These are phyloP conservation scores for Diadophis punctatus DNA, from an alignment of 2,113 vertebrate species.

Conservation along the genomic window DNA sequence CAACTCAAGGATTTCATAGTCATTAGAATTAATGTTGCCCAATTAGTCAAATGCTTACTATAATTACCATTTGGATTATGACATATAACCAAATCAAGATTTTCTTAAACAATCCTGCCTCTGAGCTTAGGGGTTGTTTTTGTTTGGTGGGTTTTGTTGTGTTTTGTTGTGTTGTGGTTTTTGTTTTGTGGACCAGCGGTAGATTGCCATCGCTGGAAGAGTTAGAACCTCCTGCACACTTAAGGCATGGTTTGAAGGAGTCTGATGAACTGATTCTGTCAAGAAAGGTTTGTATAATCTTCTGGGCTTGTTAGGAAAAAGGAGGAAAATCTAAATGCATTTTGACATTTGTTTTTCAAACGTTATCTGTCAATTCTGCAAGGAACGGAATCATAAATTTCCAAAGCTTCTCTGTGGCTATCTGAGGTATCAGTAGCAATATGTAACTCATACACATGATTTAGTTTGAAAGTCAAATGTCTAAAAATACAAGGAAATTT, in stretches of 20 bases:
- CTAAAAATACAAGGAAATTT: constrained; percentile 19
- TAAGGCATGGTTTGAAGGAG: constrained; percentile 68
- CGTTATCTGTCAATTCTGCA: constrained; percentile 62
- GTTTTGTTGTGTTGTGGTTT: neutral
- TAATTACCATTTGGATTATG: constrained; percentile 40
- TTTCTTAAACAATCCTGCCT: constrained; percentile 61
- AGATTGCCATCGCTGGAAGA: constrained; percentile 62
- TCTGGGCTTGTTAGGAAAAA: constrained; percentile 45
- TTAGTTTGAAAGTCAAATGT: constrained; percentile 31
- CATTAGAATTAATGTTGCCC: constrained; percentile 30
- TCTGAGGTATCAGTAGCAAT: constrained; percentile 47
- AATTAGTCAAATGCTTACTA: constrained; percentile 43
- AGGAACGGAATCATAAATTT: constrained; percentile 52
- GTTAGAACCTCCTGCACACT: constrained; percentile 59
- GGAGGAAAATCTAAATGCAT: constrained; percentile 64
- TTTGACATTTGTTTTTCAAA: constrained; percentile 68
- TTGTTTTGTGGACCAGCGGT: constrained; percentile 19
- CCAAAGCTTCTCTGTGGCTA: constrained; percentile 33
- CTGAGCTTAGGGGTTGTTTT: constrained; percentile 39
- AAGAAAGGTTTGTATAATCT: constrained; percentile 71
- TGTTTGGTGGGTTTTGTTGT: neutral
- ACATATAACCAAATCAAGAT: constrained; percentile 53
- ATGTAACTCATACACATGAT: constrained; percentile 9
- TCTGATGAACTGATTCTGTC: constrained; percentile 79
- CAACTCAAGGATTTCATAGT: fast-evolving